phyloP scores from a whole-genome alignment of 2,113 vertebrate genomes.

The Anarhynchus alexandrinus region DNA sequence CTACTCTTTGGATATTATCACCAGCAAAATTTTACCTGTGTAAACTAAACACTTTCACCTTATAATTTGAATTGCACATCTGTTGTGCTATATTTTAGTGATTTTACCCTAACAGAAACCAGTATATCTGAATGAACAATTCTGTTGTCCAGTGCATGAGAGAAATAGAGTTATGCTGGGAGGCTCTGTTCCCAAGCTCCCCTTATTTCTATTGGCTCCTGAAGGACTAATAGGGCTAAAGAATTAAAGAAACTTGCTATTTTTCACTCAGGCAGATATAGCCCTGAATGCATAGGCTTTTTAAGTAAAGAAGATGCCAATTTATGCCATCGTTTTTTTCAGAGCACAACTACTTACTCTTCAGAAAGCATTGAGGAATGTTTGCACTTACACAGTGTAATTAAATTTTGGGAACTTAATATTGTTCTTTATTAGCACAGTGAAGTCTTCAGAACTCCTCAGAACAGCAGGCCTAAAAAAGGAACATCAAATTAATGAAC shows the following conservation, averaged over 20 bases:
- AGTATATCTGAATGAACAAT: not conserved
- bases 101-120: not conserved
- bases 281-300: not conserved
- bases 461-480: conserved; percentile 78
- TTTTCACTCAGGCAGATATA: not conserved
- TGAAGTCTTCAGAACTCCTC: conserved; percentile 82
- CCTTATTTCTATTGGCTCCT: not conserved
- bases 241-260: not conserved
- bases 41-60: not conserved
- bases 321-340: not conserved
- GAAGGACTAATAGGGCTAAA: not conserved
- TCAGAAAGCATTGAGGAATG: not conserved
- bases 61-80: not conserved
- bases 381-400: conserved; percentile 72
- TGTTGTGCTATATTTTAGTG: not conserved
- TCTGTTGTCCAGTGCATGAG: not conserved
- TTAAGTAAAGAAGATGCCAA: not conserved
- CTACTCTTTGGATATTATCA: not conserved
- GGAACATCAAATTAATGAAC: not conserved
- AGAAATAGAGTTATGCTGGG: not conserved
- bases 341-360: not conserved
- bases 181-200: not conserved
- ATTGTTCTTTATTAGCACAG: conserved; percentile 85
- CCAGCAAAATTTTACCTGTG: not conserved
- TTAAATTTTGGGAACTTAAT: conserved; percentile 83